Evolutionary conservation across 2,888 invertebrate species (phyloP).

Genomic region (Metellina segmentata): DNA sequence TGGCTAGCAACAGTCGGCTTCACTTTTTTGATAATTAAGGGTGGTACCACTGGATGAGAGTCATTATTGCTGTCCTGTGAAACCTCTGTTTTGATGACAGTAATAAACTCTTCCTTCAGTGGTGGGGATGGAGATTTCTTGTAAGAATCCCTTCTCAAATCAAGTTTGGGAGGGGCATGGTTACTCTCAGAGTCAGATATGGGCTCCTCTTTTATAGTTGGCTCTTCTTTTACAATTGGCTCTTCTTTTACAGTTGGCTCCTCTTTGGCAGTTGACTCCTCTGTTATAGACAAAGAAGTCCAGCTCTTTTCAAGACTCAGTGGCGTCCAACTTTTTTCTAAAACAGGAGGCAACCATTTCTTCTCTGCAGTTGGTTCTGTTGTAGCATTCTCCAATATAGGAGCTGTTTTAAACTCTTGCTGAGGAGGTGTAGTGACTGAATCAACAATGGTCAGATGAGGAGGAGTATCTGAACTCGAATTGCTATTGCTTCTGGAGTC

Average conservation of each 20-base stretch:
- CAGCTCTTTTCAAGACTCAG: conserved; percentile 24
- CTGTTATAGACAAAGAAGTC: not conserved
- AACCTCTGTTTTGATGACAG: conserved; percentile 34
- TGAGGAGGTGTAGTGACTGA: conserved; percentile 6
- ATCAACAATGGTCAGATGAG: conserved; percentile 64
- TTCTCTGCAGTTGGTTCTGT: conserved; percentile 9
- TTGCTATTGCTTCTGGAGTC: conserved; percentile 55
- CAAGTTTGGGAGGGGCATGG: conserved; percentile 21
- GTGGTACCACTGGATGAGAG: conserved; percentile 44
- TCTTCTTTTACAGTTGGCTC: not conserved
- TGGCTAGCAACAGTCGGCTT: conserved; percentile 69
- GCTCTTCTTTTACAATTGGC: conserved; percentile 5
- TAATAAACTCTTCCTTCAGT: conserved; percentile 43
- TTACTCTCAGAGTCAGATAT: conserved; percentile 25
- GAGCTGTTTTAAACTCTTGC: conserved; percentile 21
- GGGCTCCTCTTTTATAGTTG: conserved; percentile 8
- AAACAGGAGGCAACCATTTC: conserved; percentile 41
- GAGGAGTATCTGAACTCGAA: conserved; percentile 68
- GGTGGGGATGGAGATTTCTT: conserved; percentile 26
- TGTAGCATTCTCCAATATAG: conserved; percentile 44
- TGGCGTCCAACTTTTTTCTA: conserved; percentile 46
- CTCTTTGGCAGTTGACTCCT: not conserved
- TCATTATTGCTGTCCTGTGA: conserved; percentile 1
- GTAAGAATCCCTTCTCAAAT: conserved; percentile 1
- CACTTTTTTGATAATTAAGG: conserved; percentile 52